A percentile compares a stretch with the other conserved stretches of the same genome.
phyloP scores from a whole-genome alignment of 2,888 invertebrate species.

The Synergus umbraculus region DNA sequence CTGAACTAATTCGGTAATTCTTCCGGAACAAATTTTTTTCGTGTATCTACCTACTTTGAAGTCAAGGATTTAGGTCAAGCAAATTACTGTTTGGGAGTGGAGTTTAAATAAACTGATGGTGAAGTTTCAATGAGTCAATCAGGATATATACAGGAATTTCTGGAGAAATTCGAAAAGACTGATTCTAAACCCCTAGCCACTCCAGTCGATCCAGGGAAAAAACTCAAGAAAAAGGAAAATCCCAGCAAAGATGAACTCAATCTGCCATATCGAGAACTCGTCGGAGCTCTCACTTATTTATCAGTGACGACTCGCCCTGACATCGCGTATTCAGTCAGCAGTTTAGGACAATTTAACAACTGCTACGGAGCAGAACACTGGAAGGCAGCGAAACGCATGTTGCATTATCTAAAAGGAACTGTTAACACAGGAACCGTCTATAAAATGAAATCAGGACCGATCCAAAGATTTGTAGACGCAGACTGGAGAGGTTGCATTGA shows the following conservation, averaged over 20 bases:
- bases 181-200: constrained; percentile 48
- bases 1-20: too few relatives aligned
- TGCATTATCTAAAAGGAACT: constrained; percentile 32
- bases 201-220: constrained; percentile 43
- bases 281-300: constrained; percentile 47
- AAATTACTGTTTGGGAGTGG: too few relatives aligned
- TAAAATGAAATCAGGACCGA: neutral
- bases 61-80: too few relatives aligned
- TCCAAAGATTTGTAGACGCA: constrained; percentile 38
- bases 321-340: constrained; percentile 37
- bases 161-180: constrained; percentile 45
- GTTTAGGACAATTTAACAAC: neutral
- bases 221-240: too few relatives aligned
- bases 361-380: constrained; percentile 33
- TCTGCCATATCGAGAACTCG: too few relatives aligned
- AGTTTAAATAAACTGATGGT: neutral
- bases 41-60: constrained; percentile 42
- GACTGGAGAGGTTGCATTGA: constrained; percentile 42
- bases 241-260: too few relatives aligned
- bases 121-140: constrained; percentile 42
- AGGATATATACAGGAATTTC: constrained; percentile 47
- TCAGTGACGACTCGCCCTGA: constrained; percentile 47
- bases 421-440: neutral
- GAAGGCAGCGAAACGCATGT: constrained; percentile 11
- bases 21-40: too few relatives aligned